Conservation (phyloP, 2,797 vertebrate species). For the Cryptoblepharus egeriae region DNA sequence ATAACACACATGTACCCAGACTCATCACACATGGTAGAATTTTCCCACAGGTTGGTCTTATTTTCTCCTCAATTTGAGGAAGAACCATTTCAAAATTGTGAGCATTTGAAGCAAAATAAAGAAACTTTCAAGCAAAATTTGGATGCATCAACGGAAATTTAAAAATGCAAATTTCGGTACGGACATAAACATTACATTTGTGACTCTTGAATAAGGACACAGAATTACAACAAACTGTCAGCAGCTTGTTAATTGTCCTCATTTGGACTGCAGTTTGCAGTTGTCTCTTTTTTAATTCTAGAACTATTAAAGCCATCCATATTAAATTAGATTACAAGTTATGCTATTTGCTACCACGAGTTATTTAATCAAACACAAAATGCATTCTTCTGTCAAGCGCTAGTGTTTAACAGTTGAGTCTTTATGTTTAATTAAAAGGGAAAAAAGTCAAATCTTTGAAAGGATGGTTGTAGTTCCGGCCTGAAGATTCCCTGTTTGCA, state of each 20-base stretch:
- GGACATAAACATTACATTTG: background rate
- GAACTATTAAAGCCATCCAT: slow-evolving; percentile 32
- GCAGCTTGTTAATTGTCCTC: background rate
- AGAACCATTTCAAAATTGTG: background rate
- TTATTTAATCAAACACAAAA: slow-evolving; percentile 49
- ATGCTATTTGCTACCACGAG: slow-evolving; percentile 39
- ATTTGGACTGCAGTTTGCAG: slow-evolving; percentile 12
- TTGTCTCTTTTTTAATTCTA: slow-evolving; percentile 30
- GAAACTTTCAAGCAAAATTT: background rate
- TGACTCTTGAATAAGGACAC: background rate
- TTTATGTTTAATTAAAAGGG: slow-evolving; percentile 54
- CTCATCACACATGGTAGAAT: background rate
- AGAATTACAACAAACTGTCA: slow-evolving; percentile 31
- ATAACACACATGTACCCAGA: background rate
- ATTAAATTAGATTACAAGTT: slow-evolving; percentile 38
- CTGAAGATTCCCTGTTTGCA: slow-evolving; percentile 6
- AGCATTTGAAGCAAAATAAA: background rate
- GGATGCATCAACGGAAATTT: slow-evolving; percentile 17
- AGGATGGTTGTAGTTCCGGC: background rate
- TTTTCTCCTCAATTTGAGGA: background rate
- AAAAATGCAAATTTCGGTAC: slow-evolving; percentile 11
- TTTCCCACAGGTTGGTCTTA: background rate
- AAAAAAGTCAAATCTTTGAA: slow-evolving; percentile 42
- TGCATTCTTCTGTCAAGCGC: slow-evolving; percentile 46
- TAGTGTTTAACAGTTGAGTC: slow-evolving; percentile 41